Evolutionary conservation across 1,140 invertebrate species (phyloP).

Genomic region (Drosophila sp.): DNA sequence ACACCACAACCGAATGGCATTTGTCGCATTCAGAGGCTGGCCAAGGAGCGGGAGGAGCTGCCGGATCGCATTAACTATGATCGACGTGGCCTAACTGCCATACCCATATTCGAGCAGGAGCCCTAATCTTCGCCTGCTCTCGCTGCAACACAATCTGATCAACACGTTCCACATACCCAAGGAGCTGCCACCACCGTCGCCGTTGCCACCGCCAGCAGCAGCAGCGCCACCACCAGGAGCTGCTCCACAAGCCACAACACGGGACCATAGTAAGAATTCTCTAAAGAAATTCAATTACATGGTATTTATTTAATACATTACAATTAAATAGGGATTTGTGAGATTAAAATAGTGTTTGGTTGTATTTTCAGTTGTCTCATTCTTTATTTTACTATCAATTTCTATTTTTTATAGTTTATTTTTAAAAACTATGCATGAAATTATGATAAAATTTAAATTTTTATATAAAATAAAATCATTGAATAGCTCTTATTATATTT

Average conservation of each 20-base stretch:
- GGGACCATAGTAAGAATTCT: slow-evolving; percentile 49
- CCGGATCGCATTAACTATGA: slow-evolving; percentile 92
- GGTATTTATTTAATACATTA: too few species aligned
- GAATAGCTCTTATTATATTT: too few species aligned
- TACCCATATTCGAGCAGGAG: slow-evolving; percentile 92
- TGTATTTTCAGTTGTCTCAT: too few species aligned
- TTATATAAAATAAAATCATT: too few species aligned
- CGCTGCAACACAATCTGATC: slow-evolving; percentile 95
- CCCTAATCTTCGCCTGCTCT: slow-evolving; percentile 91
- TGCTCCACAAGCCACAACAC: slow-evolving; percentile 29
- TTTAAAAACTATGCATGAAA: too few species aligned
- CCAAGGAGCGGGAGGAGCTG: slow-evolving; percentile 89
- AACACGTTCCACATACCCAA: slow-evolving; percentile 87
- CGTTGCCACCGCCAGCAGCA: slow-evolving; percentile 26
- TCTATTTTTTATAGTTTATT: too few species aligned
- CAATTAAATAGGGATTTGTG: too few species aligned
- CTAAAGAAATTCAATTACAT: neutral
- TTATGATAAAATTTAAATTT: too few species aligned
- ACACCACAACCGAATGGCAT: slow-evolving; percentile 83
- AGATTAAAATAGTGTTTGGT: too few species aligned
- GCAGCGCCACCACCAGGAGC: slow-evolving; percentile 8
- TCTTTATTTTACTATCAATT: too few species aligned
- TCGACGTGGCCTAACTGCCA: slow-evolving; percentile 89
- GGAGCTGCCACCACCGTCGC: slow-evolving; percentile 58
- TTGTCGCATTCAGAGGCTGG: slow-evolving; percentile 87